Evolutionary conservation across 2,113 vertebrate genomes (phyloP).

Genomic region (Nothoprocta perdicaria): DNA sequence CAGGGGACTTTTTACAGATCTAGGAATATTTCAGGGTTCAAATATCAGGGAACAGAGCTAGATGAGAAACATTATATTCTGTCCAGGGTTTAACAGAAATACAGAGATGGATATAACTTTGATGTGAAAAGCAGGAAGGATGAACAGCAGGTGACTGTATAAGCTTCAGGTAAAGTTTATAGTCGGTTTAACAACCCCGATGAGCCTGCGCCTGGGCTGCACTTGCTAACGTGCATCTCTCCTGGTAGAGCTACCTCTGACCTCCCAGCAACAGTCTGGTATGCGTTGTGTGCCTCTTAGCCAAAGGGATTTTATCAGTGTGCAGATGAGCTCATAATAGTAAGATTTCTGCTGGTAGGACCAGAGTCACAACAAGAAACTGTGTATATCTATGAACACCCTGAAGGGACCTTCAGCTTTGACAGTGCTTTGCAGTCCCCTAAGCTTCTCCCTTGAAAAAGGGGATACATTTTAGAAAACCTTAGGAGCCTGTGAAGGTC

Average conservation of each 20-base stretch:
- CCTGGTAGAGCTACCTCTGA: not conserved
- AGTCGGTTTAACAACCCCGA: not conserved
- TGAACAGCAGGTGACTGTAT: not conserved
- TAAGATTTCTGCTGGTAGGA: not conserved
- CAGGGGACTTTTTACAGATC: not conserved
- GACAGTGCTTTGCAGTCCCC: not conserved
- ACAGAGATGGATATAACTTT: not conserved
- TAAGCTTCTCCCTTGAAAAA: not conserved
- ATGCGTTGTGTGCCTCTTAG: not conserved
- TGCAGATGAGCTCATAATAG: not conserved
- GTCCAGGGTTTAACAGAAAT: not conserved
- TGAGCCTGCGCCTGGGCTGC: not conserved
- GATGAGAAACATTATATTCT: not conserved
- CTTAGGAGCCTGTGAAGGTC: not conserved
- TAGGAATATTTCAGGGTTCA: not conserved
- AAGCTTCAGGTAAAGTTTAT: not conserved
- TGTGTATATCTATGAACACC: not conserved
- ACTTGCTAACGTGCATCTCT: not conserved
- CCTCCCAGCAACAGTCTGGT: not conserved
- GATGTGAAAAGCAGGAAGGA: not conserved
- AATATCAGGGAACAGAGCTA: not conserved
- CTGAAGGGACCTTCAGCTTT: not conserved
- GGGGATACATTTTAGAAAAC: not conserved
- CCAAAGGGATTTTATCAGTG: not conserved
- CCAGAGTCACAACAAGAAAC: not conserved